phyloP scores from a whole-genome alignment of 1,140 invertebrate species.

The Meloidogyne exigua region DNA sequence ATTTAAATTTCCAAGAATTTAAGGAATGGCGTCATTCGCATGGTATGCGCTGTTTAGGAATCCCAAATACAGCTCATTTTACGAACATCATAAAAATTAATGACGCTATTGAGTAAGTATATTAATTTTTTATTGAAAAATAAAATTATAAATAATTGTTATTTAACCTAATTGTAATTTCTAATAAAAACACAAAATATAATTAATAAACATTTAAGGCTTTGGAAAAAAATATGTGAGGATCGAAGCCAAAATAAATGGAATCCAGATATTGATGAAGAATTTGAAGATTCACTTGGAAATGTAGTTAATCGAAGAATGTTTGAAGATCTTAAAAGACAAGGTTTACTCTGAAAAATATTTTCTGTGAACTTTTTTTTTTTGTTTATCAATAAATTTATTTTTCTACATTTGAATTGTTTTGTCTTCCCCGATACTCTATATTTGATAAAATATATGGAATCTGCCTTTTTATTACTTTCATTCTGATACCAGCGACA shows the following conservation, averaged over 20 bases:
- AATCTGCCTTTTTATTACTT: too few relatives aligned
- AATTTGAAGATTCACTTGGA: slow-evolving; percentile 95
- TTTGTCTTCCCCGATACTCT: too few relatives aligned
- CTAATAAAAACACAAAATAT: too few relatives aligned
- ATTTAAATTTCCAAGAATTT: slow-evolving; percentile 30
- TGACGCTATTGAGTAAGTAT: slow-evolving; percentile 73
- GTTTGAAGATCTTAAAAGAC: slow-evolving; percentile 94
- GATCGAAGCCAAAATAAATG: slow-evolving; percentile 92
- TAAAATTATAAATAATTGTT: too few relatives aligned
- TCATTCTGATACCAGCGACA: too few relatives aligned
- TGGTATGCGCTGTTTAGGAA: slow-evolving; percentile 96
- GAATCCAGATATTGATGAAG: slow-evolving; percentile 87
- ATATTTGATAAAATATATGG: too few relatives aligned
- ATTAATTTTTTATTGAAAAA: not conserved
- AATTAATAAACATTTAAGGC: not conserved
- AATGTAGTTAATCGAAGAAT: slow-evolving; percentile 98
- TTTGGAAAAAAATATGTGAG: slow-evolving; percentile 94
- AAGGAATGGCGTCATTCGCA: slow-evolving; percentile 97
- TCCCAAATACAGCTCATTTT: slow-evolving; percentile 99
- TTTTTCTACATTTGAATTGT: not conserved
- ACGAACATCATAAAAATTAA: slow-evolving; percentile 98
- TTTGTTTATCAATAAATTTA: not conserved
- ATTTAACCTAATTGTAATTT: too few relatives aligned
- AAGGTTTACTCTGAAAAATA: slow-evolving; percentile 78
- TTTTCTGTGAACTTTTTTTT: not conserved